Evolutionary conservation across 1,140 invertebrate genomes (phyloP).

Genomic region (Olivierus martensii): DNA sequence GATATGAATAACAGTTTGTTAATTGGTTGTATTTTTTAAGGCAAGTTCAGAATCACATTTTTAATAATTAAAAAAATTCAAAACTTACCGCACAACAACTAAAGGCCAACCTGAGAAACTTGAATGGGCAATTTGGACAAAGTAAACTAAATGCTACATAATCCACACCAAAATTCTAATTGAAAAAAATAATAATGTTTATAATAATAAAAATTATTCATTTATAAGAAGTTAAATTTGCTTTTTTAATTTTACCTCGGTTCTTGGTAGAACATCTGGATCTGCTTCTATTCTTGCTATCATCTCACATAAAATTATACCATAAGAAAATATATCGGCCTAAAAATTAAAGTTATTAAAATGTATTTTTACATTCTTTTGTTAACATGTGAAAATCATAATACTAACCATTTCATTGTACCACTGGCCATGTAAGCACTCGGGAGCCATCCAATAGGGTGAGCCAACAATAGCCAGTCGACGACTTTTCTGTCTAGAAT

Average conservation of each 20-base stretch:
- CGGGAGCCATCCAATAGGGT: slow-evolving; percentile 96
- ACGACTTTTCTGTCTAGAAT: slow-evolving; percentile 11
- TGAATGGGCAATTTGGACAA: slow-evolving; percentile 68
- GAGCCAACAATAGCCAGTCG: slow-evolving; percentile 76
- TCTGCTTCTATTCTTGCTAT: slow-evolving; percentile 89
- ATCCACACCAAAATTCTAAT: slow-evolving; percentile 83
- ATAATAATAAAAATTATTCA: no score
- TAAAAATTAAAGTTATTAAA: slow-evolving; percentile 32
- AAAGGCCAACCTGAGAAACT: slow-evolving; percentile 78
- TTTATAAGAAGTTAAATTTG: no score
- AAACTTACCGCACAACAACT: slow-evolving; percentile 74
- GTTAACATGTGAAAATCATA: no score
- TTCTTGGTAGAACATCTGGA: slow-evolving; percentile 82
- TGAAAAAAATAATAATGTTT: no score
- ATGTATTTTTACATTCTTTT: no score
- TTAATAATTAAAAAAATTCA: no score
- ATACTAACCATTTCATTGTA: slow-evolving; percentile 42
- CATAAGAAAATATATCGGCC: slow-evolving; percentile 89
- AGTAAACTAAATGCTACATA: slow-evolving; percentile 81
- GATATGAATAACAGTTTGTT: slow-evolving; percentile 20
- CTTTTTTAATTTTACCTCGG: no score
- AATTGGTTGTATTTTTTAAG: no score
- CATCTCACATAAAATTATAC: slow-evolving; percentile 88
- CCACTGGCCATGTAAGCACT: slow-evolving; percentile 80
- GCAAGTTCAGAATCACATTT: no score